phyloP scores from a whole-genome alignment of 2,113 vertebrate genomes.

The Thinocorus orbignyianus region DNA sequence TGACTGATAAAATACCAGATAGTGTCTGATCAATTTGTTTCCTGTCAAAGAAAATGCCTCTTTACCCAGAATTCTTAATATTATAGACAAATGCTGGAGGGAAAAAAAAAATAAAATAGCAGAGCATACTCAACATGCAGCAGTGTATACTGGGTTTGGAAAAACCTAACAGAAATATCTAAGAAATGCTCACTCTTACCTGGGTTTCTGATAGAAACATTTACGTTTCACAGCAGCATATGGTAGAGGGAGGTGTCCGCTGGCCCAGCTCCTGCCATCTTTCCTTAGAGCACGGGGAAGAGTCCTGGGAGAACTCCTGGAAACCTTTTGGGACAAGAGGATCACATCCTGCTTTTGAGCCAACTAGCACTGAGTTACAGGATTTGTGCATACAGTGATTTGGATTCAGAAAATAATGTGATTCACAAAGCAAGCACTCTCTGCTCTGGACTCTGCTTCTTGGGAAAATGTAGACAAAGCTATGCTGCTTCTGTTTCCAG shows the following conservation, averaged over 20 bases:
- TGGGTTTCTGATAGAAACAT: background rate
- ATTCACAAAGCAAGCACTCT: background rate
- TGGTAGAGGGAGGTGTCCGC: background rate
- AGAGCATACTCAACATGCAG: background rate
- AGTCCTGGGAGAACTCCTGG: no score
- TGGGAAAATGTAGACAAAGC: background rate
- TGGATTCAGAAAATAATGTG: background rate
- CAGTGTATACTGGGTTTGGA: background rate
- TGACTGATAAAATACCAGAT: background rate
- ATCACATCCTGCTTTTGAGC: background rate
- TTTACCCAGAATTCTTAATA: background rate
- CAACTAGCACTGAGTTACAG: background rate
- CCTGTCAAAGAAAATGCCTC: background rate
- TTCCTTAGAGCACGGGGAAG: background rate
- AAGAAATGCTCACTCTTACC: background rate
- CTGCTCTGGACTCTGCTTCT: rapidly evolving
- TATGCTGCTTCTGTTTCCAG: background rate
- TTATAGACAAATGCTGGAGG: background rate
- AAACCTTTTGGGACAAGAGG: background rate
- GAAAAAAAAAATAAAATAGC: background rate
- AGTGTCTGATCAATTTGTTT: background rate
- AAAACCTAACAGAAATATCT: background rate
- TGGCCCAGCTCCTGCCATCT: background rate
- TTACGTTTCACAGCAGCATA: rapidly evolving
- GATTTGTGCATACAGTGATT: background rate